phyloP scores from a whole-genome alignment of 2,888 invertebrate genomes.

The Stenurella melanura region DNA sequence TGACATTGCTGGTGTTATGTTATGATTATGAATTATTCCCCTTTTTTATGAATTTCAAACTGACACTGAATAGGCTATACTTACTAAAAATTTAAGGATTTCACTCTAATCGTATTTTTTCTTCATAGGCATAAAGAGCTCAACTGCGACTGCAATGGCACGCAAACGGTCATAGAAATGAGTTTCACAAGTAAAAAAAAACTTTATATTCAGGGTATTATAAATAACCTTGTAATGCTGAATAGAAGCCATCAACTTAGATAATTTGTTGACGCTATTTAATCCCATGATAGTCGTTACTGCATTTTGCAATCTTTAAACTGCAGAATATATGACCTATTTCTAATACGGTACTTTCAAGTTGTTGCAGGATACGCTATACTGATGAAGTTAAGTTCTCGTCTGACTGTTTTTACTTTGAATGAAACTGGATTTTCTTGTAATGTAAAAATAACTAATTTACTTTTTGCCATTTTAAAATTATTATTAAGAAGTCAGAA shows the following conservation, averaged over 20 bases:
- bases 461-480: not conserved
- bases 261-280: not conserved
- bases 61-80: too few species aligned
- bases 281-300: constrained; percentile 11
- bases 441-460: constrained; percentile 27
- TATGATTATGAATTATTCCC: too few species aligned
- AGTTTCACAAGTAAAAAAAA: too few species aligned
- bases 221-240: constrained; percentile 2
- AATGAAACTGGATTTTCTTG: constrained; percentile 23
- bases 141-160: too few species aligned
- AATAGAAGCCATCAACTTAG: not conserved
- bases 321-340: constrained; percentile 28
- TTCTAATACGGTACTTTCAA: constrained; percentile 35
- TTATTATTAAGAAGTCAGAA: not conserved
- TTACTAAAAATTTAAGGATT: too few species aligned
- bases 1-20: too few species aligned
- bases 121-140: too few species aligned
- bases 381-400: not conserved
- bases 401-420: constrained; percentile 5
- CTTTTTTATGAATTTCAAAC: too few species aligned
- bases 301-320: constrained; percentile 21
- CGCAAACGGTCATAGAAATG: too few species aligned
- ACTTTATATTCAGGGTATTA: not conserved
- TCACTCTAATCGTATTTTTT: too few species aligned
- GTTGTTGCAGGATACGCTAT: constrained; percentile 16